These are phyloP conservation scores for Panthera tigris DNA, from an alignment of 2,113 vertebrate species.

Conservation along the genomic window DNA sequence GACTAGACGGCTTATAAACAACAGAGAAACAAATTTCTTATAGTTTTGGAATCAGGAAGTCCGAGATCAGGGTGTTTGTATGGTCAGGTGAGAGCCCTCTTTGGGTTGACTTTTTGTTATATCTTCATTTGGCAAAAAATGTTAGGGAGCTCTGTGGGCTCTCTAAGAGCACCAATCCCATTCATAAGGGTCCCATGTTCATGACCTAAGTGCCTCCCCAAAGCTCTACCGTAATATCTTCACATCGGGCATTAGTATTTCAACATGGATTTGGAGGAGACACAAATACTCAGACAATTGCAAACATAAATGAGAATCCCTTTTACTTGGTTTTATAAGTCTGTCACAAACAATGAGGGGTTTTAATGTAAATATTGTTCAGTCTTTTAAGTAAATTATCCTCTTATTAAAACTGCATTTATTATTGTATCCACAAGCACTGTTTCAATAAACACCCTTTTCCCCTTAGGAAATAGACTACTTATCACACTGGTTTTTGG, in stretches of 20 bases:
- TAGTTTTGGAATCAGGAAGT: background rate
- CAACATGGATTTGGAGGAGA: background rate
- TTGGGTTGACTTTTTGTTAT: background rate
- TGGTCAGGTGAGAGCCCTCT: background rate
- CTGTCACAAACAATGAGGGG: background rate
- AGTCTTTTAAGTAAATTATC: background rate
- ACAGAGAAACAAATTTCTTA: background rate
- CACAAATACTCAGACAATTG: background rate
- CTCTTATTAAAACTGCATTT: background rate
- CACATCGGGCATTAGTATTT: background rate
- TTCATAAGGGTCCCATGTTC: background rate
- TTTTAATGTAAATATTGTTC: conserved; percentile 10
- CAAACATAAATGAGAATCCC: background rate
- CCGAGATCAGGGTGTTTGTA: background rate
- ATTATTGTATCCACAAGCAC: conserved; percentile 15
- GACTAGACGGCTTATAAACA: background rate
- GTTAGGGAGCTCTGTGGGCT: background rate
- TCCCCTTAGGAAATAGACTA: background rate
- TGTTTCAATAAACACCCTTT: background rate
- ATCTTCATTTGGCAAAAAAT: background rate
- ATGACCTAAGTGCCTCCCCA: background rate
- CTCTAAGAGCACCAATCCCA: background rate
- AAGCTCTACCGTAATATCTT: background rate
- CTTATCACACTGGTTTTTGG: background rate
- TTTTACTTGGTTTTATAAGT: background rate